Evolutionary conservation across 2,113 vertebrate species (phyloP), one percentile per base, ranked within the genome.

Genomic region (Thunnus thynnus): DNA sequence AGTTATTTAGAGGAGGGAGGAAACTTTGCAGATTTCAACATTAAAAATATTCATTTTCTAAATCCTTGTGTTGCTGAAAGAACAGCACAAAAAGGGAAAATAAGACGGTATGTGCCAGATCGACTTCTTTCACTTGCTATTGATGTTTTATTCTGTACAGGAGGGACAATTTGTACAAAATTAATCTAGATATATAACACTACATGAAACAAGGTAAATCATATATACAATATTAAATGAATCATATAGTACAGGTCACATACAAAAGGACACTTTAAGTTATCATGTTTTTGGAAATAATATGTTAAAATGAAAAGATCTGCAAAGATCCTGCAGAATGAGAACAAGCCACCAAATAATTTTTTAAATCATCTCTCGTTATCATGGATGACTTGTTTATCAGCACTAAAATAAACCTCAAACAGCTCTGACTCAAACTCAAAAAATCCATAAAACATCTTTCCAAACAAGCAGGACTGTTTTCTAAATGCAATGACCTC

Each of bases 201-300:
- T 94, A 96, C 97, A 96, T 97, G 97, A 98, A 98, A 97, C 90
- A 97, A 98, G 95, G 95, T 97, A 99, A 97, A 97, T 97, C 96
- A 97, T 99, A 97, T 99, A 95, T 98, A 98, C 98, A 98, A 96
- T 97, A 97, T 96, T 96, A 97, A 97, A 97, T 97, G 95, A 98
- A 96, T 96, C 95, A 94, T 95, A 95, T 95, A 93, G 91, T 96
- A 97, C 96, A 97, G 95, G 95, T 98, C 96, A 96, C 96, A 97
- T 96, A 96, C 96, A 96, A 97, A 97, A 97, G 97, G 97, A 98
- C 97, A 97, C 96, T 97, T 93, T 95, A 96, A 96, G 95, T 96
- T 97, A 96, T 94, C 94, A 93, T 91, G 87, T 93, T 96, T 22
- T 87, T 94, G 93, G 93, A 93, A 95, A 96, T 95, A 41, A 87